Evolutionary conservation across 23 tunicate species (phyloP), one percentile per base, ranked within the genome.

Genomic region (Diplosoma virens): DNA sequence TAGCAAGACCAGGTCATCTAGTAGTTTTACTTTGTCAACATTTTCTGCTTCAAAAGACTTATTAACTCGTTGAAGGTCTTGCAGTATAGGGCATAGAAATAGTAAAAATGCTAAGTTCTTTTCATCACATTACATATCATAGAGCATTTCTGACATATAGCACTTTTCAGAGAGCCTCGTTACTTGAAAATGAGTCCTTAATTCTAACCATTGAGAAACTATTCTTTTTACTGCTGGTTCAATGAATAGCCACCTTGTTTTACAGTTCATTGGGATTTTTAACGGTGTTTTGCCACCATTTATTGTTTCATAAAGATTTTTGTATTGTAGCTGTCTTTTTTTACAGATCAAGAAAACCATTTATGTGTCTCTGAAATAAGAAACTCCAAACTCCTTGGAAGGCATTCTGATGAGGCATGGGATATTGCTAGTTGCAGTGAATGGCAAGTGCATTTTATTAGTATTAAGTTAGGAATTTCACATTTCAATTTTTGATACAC

Each of bases 71-170:
- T n/a, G n/a, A n/a, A n/a, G n/a, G n/a, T n/a, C n/a, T n/a, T n/a
- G n/a, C n/a, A n/a, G n/a, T n/a, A n/a, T n/a, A n/a, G n/a, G n/a
- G n/a, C n/a, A n/a, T n/a, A n/a, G n/a, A n/a, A n/a, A n/a, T n/a
- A n/a, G n/a, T n/a, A n/a, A n/a, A n/a, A n/a, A n/a, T n/a, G n/a
- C n/a, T n/a, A 55, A 55, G 45, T 82, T 72, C 26, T 47, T 35
- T 7, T 61, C 53, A 45, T 82, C 86, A 46, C 45, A 36, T 26
- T 71, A 82, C 86, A 72, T 82, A 2, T 73, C 47, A 59, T 21
- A 82, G 17, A 82, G 26, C 20, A 82, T 73, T 72, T 82, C 79
- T 2, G 86, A 72, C 1, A 79, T 82, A 47, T 72, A 82, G 33
- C 86, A 70, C 32, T 59, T 73, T 37, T 82, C 86, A 35, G 31